Evolutionary conservation across 2,888 invertebrate species (phyloP).

Genomic region (Agrochola litura): DNA sequence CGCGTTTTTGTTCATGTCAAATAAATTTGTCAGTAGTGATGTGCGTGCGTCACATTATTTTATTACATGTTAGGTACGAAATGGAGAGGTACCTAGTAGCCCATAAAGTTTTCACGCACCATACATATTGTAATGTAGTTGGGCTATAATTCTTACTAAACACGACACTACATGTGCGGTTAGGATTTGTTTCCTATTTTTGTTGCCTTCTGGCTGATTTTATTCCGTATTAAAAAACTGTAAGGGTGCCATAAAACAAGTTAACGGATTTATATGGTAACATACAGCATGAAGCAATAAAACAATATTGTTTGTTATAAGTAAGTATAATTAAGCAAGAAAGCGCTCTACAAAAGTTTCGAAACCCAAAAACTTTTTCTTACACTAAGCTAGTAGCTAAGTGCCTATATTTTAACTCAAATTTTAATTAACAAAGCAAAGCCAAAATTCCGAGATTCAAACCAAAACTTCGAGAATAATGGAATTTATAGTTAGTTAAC

Average conservation of each 20-base stretch:
- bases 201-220: background rate
- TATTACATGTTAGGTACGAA: conserved; percentile 74
- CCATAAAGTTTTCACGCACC: conserved; percentile 72
- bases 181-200: conserved; percentile 37
- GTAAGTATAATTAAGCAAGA: background rate
- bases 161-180: conserved; percentile 51
- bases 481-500: background rate
- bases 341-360: background rate
- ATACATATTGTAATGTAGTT: conserved; percentile 62
- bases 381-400: no score
- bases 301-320: background rate
- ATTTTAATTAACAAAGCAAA: background rate
- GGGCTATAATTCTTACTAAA: conserved; percentile 57
- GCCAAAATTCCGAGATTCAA: background rate
- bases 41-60: conserved; percentile 72
- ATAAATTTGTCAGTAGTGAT: conserved; percentile 75
- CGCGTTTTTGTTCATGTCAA: conserved; percentile 67
- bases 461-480: background rate
- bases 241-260: background rate
- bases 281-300: background rate
- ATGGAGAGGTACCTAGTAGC: conserved; percentile 69
- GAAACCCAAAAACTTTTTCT: background rate
- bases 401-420: background rate
- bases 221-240: conserved; percentile 2
- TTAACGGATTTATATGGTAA: background rate